phyloP scores from a whole-genome alignment of 2,113 vertebrate genomes.

The Lepisosteus oculatus region DNA sequence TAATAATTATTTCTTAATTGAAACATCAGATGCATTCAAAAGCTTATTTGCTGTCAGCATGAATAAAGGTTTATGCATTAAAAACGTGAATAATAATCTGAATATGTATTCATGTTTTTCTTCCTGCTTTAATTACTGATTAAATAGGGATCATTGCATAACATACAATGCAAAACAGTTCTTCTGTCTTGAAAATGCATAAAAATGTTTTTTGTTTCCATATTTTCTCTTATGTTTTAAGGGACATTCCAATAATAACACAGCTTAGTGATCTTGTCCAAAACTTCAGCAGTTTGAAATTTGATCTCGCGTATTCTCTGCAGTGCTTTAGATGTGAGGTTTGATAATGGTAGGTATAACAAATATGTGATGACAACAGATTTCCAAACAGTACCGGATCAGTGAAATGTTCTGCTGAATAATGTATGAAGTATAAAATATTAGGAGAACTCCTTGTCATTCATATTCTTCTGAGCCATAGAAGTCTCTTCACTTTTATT shows the following conservation, averaged over 20 bases:
- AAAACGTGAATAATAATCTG: too few relatives aligned
- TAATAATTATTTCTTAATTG: background rate
- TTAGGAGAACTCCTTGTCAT: constrained; percentile 55
- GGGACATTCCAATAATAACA: background rate
- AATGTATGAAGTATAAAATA: constrained; percentile 47
- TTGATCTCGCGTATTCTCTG: constrained; percentile 6
- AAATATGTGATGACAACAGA: constrained; percentile 20
- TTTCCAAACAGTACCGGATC: constrained; percentile 40
- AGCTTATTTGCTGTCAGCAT: background rate
- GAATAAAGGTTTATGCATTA: background rate
- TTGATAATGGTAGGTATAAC: constrained; percentile 16
- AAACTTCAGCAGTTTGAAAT: background rate
- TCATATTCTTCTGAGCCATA: constrained; percentile 41
- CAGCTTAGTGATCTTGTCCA: background rate
- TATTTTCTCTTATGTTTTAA: too few relatives aligned
- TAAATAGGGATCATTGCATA: too few relatives aligned
- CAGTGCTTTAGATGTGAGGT: constrained; percentile 1
- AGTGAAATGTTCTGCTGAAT: constrained; percentile 32
- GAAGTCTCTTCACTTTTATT: constrained; percentile 49
- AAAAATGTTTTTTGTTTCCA: too few relatives aligned
- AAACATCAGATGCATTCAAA: background rate
- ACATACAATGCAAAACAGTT: too few relatives aligned
- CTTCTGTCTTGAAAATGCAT: too few relatives aligned
- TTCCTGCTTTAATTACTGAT: too few relatives aligned
- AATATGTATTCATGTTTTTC: too few relatives aligned